Percentiles rank a stretch among this genome's conserved stretches.
phyloP scores from a whole-genome alignment of 2,113 vertebrate genomes.

The Nannospalax galili region DNA sequence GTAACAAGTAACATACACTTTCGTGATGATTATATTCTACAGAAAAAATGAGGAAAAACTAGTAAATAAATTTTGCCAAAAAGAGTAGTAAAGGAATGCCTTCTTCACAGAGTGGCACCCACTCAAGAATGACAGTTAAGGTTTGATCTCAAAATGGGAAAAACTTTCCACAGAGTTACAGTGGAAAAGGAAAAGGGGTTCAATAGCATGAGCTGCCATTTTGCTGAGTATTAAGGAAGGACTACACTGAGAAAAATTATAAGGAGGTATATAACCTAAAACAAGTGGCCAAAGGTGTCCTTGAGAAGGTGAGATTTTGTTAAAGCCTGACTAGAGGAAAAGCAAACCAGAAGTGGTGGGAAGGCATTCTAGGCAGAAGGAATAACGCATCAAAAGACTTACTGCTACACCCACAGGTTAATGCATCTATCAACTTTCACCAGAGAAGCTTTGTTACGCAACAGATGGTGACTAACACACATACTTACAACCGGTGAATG shows the following conservation, averaged over 20 bases:
- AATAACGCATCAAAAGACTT: too few species aligned
- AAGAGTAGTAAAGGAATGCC: not conserved
- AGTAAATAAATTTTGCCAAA: not conserved
- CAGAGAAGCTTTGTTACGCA: too few species aligned
- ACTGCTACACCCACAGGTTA: too few species aligned
- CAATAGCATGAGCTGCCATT: not conserved
- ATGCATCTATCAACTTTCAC: too few species aligned
- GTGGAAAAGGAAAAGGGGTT: not conserved
- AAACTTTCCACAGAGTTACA: not conserved
- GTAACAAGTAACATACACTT: not conserved
- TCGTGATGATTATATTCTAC: not conserved
- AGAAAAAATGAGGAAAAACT: not conserved
- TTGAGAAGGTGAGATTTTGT: not conserved
- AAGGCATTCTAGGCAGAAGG: not conserved
- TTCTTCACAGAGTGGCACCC: not conserved
- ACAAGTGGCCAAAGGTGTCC: not conserved
- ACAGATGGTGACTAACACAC: too few species aligned
- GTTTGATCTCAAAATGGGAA: not conserved
- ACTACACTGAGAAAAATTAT: not conserved
- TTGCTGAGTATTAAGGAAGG: not conserved
- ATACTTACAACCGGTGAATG: too few species aligned
- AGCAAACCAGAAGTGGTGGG: not conserved
- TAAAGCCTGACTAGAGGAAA: not conserved
- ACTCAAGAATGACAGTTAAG: not conserved
- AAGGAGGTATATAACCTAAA: not conserved